These are phyloP conservation scores for Octonoba sinensis DNA, from an alignment of 2,888 invertebrate genomes.

Conservation along the genomic window DNA sequence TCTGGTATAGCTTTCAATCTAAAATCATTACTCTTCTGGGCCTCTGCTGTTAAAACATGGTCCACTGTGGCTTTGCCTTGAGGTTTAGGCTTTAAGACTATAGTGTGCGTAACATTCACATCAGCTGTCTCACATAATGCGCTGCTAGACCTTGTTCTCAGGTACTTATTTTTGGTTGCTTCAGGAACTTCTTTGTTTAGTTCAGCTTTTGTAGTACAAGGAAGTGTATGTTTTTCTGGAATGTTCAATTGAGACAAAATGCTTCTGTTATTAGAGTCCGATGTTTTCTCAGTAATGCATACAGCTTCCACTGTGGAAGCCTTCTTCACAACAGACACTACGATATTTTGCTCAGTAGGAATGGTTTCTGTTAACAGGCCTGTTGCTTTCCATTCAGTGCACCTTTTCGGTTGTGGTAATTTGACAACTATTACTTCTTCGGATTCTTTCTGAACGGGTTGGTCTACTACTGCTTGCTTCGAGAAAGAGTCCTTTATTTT, in stretches of 20 bases:
- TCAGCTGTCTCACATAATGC: constrained; percentile 2
- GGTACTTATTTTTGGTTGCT: not conserved
- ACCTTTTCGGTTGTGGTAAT: constrained; percentile 27
- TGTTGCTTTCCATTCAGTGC: not conserved
- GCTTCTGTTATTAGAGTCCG: too few relatives aligned
- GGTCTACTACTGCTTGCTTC: too few relatives aligned
- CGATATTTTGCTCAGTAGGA: constrained; percentile 28
- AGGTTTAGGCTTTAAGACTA: constrained; percentile 38
- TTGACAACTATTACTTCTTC: constrained; percentile 50
- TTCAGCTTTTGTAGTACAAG: not conserved
- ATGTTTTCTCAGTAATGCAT: not conserved
- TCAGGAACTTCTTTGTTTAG: not conserved
- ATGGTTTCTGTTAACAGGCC: constrained; percentile 16
- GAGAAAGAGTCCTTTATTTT: too few relatives aligned
- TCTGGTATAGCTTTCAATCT: constrained; percentile 49
- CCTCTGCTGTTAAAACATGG: not conserved
- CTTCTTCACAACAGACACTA: constrained; percentile 35
- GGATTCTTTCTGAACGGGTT: not conserved
- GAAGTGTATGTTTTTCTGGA: constrained; percentile 22
- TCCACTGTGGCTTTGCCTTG: not conserved
- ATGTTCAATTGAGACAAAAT: constrained; percentile 5
- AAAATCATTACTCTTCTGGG: not conserved
- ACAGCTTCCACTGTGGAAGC: not conserved
- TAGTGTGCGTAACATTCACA: constrained; percentile 31
- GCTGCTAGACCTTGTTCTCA: too few relatives aligned